Base-by-base conservation (phyloP, 2,888 invertebrate species). In the Drosophila borborema region DNA sequence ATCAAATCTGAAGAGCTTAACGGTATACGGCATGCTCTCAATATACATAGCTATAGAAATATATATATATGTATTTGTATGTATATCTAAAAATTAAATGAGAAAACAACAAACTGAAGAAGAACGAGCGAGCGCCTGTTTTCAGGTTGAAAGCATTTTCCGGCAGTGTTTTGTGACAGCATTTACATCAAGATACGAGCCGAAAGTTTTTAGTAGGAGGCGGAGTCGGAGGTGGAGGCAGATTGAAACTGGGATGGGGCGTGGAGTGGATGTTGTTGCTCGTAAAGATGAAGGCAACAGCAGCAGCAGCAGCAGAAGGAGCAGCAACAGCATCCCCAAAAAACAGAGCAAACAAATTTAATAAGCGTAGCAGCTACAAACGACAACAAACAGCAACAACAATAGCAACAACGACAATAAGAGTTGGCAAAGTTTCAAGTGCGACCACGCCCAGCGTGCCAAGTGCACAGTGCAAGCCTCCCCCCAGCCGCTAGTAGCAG, bases 341-440 rank as follows among this genome's bases (percentile, higher is more conserved):
- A 61, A 67, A 77, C 45, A 40, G 61, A 64, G 74, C 64, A 74
- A 77, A 74, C 76, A 80, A 80, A 80, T 77, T 75, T 75, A 75
- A 77, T 80, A 77, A 80, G 80, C 80, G 58, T 66, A 61, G 75
- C 79, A 79, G 79, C 72, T 48, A 77, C 54, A 49, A 65, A 72
- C 56, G 56, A 66, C 68, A 68, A 61, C 67, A 51, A 59, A 77
- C 64, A 61, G 54, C 72, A 58, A 36, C 46, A 58, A 49, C 28
- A 46, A 23, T 41, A 59, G 46, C 41, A 66, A 40, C 23, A 54
- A 31, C 20, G 31, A 51, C 49, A 51, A 51, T 34, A 51, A 51
- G 49, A 65, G 56, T 38, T 58, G 53, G 56, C 55, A 66, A 80
- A 75, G 63, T 77, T 66, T 80, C 34, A 62, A 76, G 51, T 64